These are phyloP conservation scores for Megalopta genalis DNA, from an alignment of 1,140 invertebrate genomes.

Conservation along the genomic window DNA sequence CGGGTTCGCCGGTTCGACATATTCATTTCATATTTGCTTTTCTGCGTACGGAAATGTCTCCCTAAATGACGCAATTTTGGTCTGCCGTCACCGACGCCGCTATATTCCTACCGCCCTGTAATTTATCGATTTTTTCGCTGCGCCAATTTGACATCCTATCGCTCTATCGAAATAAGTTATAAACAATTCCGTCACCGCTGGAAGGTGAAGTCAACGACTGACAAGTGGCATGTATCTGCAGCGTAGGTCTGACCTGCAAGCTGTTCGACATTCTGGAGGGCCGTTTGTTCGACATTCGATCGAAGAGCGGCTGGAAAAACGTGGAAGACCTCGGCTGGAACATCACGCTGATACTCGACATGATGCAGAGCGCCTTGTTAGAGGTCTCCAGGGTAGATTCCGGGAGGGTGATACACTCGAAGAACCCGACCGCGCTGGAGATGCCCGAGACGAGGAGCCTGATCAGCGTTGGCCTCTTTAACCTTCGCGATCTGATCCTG, in stretches of 20 bases:
- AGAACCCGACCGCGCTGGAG: background rate
- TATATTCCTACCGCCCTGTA: no score
- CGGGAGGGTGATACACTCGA: slow-evolving; percentile 29
- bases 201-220: no score
- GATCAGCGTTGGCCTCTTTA: slow-evolving; percentile 58
- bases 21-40: no score
- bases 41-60: no score
- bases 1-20: no score
- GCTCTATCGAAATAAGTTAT: no score
- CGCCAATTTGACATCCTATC: no score
- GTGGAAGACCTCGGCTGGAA: slow-evolving; percentile 68
- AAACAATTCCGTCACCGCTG: no score
- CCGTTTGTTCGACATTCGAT: slow-evolving; percentile 66
- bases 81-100: no score
- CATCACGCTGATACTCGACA: slow-evolving; percentile 63
- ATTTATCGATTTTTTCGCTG: no score
- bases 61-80: no score
- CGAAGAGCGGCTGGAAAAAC: slow-evolving; percentile 59
- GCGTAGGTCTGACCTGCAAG: slow-evolving; percentile 74
- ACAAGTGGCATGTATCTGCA: slow-evolving; percentile 67
- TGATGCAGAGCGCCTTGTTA: slow-evolving; percentile 69
- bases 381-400: slow-evolving; percentile 26
- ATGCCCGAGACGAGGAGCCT: slow-evolving; percentile 70
- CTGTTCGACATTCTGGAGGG: slow-evolving; percentile 70
- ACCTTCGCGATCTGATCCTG: slow-evolving; percentile 65